A percentile compares a stretch with the other conserved stretches of the same genome.
Conservation (phyloP, 1,140 invertebrate species). For the Drosophila simulans region DNA sequence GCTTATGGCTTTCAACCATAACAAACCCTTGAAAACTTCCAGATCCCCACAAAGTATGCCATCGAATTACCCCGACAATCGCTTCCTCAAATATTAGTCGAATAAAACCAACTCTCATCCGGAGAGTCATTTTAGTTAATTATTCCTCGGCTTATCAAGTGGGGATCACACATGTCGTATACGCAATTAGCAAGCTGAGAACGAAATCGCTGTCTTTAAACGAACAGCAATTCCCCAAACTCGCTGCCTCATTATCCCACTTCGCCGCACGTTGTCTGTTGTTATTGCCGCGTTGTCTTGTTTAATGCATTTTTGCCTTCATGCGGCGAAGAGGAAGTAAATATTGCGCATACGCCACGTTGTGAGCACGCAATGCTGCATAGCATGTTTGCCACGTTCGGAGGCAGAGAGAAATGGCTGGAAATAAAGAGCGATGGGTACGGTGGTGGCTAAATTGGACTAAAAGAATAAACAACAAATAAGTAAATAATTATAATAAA, state of each 20-base stretch:
- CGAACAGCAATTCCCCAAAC: conserved; percentile 30
- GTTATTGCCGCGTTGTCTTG: conserved; percentile 36
- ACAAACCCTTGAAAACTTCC: not conserved
- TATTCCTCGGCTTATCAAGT: conserved; percentile 31
- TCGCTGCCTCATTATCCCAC: not conserved
- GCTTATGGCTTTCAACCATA: conserved; percentile 7
- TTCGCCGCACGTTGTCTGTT: conserved; percentile 4
- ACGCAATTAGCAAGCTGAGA: conserved; percentile 28
- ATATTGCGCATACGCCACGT: conserved; percentile 75
- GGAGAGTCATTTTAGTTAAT: conserved; percentile 28
- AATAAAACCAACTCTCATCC: conserved; percentile 14
- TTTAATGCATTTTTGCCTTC: conserved; percentile 63
- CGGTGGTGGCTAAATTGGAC: not conserved
- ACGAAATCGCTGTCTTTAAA: conserved; percentile 33
- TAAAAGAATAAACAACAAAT: too few species aligned
- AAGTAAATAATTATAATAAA: too few species aligned
- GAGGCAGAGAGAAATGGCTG: conserved; percentile 7
- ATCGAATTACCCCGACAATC: conserved; percentile 21
- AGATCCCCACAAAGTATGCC: conserved; percentile 24
- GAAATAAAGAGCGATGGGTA: conserved; percentile 2
- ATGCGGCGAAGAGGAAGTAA: conserved; percentile 38
- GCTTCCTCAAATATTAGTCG: conserved; percentile 26
- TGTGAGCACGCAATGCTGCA: conserved; percentile 67
- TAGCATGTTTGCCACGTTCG: conserved; percentile 55
- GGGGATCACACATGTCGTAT: conserved; percentile 46